A percentile compares a stretch with the other conserved stretches of the same genome.
phyloP scores from a whole-genome alignment of 2,888 invertebrate species.

The Sarcophaga subvicina region DNA sequence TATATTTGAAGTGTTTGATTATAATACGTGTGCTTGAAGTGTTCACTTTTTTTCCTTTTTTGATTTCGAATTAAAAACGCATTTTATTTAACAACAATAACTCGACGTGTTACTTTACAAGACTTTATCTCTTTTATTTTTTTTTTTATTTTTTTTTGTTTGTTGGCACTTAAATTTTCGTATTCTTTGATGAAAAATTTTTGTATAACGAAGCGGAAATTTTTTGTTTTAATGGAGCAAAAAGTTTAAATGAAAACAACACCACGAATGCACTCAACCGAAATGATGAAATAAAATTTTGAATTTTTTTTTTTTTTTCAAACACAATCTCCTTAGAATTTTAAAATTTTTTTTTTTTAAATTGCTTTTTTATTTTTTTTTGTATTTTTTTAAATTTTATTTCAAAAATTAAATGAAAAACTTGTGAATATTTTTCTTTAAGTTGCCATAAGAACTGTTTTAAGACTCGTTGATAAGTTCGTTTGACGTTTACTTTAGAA shows the following conservation, averaged over 20 bases:
- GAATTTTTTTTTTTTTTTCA: not conserved
- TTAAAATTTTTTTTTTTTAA: conserved; percentile 15
- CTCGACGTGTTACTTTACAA: not conserved
- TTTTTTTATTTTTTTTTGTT: not conserved
- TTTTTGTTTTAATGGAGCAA: conserved; percentile 9
- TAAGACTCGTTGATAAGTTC: conserved; percentile 72
- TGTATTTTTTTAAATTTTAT: not conserved
- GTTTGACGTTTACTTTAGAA: conserved; percentile 77
- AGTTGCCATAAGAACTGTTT: not conserved
- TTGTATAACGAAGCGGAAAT: conserved; percentile 28
- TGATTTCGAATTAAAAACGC: conserved; percentile 17
- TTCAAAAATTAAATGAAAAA: not conserved
- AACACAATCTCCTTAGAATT: not conserved
- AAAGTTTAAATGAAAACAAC: not conserved
- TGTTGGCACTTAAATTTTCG: conserved; percentile 39
- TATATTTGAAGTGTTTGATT: not conserved
- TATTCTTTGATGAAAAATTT: conserved; percentile 26
- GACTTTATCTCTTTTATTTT: conserved; percentile 3
- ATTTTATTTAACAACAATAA: conserved; percentile 29
- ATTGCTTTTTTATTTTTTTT: conserved; percentile 21
- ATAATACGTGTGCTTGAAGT: not conserved
- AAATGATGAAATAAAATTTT: not conserved
- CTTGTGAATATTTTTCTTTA: not conserved
- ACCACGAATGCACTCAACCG: not conserved
- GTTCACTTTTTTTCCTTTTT: conserved; percentile 6